Evolutionary conservation across 2,888 invertebrate species (phyloP).

Genomic region (Drosophila fungiperda): DNA sequence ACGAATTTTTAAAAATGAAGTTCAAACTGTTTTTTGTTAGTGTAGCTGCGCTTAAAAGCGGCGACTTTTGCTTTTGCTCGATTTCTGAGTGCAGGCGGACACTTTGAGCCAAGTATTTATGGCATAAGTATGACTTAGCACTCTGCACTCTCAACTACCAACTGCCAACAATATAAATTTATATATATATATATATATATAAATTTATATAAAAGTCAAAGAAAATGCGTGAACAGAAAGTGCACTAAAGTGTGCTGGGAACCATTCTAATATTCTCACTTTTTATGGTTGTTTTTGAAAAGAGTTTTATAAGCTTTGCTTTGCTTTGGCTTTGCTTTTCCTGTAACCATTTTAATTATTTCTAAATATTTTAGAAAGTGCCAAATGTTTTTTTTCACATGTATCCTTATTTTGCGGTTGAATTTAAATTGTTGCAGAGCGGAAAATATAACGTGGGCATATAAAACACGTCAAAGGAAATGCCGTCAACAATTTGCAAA

Average conservation of each 20-base stretch:
- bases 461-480: constrained; percentile 3
- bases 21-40: constrained; percentile 40
- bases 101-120: constrained; percentile 70
- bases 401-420: no score
- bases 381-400: neutral
- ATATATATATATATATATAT: neutral
- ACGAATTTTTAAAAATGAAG: neutral
- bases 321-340: neutral
- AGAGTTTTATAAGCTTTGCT: neutral
- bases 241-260: constrained; percentile 34
- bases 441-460: constrained; percentile 8
- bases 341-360: neutral
- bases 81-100: constrained; percentile 42
- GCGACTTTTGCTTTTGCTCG: constrained; percentile 5
- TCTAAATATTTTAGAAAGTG: neutral
- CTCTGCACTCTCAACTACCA: constrained; percentile 50
- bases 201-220: constrained; percentile 38
- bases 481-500: constrained; percentile 2
- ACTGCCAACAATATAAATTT: neutral
- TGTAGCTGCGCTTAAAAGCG: constrained; percentile 65
- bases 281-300: neutral
- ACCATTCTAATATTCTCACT: constrained; percentile 2
- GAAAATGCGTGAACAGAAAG: constrained; percentile 67
- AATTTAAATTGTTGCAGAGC: neutral
- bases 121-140: constrained; percentile 74